A percentile compares a stretch with the other conserved stretches of the same genome.
phyloP scores from a whole-genome alignment of 2,797 vertebrate species.

The Harpagifer antarcticus region DNA sequence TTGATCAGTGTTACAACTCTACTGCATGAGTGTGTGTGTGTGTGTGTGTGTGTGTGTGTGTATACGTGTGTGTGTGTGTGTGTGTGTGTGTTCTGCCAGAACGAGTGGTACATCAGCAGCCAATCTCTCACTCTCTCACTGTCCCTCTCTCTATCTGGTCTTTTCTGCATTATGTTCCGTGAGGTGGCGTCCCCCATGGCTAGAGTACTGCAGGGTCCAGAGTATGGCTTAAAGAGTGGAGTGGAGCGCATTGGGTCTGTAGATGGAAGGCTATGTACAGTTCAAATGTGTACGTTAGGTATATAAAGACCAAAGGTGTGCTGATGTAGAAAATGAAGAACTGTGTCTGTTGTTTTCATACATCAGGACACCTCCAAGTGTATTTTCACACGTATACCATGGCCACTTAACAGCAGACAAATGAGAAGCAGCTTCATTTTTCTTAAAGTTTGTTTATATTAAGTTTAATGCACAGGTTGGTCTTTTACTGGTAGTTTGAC shows the following conservation, averaged over 20 bases:
- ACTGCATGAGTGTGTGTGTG: constrained; percentile 72
- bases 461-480: not conserved
- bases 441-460: not conserved
- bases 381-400: constrained; percentile 33
- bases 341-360: not conserved
- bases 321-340: constrained; percentile 15
- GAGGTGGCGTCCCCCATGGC: constrained; percentile 66
- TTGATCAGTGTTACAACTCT: constrained; percentile 67
- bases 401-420: constrained; percentile 20
- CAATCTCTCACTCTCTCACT: constrained; percentile 56
- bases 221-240: constrained; percentile 81
- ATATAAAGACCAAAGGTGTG: not conserved
- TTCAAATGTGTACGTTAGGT: not conserved
- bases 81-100: constrained; percentile 35
- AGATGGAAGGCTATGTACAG: constrained; percentile 72
- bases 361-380: constrained; percentile 5
- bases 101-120: constrained; percentile 57
- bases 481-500: not conserved
- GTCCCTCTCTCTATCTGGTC: constrained; percentile 68
- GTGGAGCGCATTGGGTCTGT: constrained; percentile 81
- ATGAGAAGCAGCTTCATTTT: not conserved
- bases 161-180: constrained; percentile 81
- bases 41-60: constrained; percentile 15
- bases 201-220: constrained; percentile 74
- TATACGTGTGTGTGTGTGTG: constrained; percentile 18